Evolutionary conservation across 2,113 vertebrate genomes (phyloP), one percentile per base, ranked within the genome.

Genomic region (Sigmodon hispidus): DNA sequence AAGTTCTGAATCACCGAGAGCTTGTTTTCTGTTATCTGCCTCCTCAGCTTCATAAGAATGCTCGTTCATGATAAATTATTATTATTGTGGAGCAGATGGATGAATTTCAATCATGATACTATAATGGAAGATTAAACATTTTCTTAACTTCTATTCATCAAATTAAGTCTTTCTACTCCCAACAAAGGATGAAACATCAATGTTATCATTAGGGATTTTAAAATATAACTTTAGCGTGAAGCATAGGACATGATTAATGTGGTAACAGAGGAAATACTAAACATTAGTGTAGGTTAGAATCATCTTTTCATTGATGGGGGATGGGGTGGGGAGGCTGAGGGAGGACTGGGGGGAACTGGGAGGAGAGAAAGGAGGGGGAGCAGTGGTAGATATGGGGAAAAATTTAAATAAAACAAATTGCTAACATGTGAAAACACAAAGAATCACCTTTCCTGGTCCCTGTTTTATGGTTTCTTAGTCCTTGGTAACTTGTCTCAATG

Each of bases 111-210:
- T 98, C 97, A 98, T 98, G 96, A 98, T 98, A 98, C 96, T 97
- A 96, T 98, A 98, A 98, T 98, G 96, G 98, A 98, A 98, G 98
- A 98, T 98, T 98, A 98, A 98, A 98, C 98, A 98, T 98, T 97
- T 97, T 97, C 98, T 98, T 98, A 98, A 97, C 98, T 98, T 98
- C 81, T 98, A 98, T 98, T 98, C 98, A 98, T 98, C 98, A 98
- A 98, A 97, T 98, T 98, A 98, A 98, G 97, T 96, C 98, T 98
- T 98, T 98, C 97, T 97, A 96, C 97, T 97, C 96, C 98, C 98
- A 98, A 98, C 97, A 98, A 97, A 98, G 95, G 90, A 97, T 97
- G 97, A 97, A 98, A 97, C 97, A 98, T 98, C 96, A 98, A 98
- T 97, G 96, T 98, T 98, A 97, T 97, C 96, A 95, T 96, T 97